These are phyloP conservation scores for Anguilla megastoma DNA, from an alignment of 2,797 vertebrate genomes.

Conservation along the genomic window DNA sequence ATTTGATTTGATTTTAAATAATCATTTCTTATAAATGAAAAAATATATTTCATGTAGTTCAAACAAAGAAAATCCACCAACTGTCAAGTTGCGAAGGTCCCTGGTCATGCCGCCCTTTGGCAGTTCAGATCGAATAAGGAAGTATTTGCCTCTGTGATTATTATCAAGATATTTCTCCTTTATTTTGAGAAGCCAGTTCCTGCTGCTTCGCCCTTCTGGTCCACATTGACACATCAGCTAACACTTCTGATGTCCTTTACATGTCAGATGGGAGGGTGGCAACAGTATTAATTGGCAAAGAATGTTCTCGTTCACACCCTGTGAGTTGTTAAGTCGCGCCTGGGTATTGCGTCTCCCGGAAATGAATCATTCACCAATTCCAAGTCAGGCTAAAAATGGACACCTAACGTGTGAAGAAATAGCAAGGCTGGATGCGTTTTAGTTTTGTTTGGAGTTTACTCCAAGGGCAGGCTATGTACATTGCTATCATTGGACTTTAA, in stretches of 20 bases:
- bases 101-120: background rate
- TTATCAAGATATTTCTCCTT: background rate
- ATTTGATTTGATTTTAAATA: background rate
- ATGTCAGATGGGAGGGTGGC: slow-evolving; percentile 35
- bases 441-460: background rate
- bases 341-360: background rate
- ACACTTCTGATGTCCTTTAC: background rate
- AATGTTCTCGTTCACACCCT: slow-evolving; percentile 22
- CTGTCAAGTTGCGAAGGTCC: background rate
- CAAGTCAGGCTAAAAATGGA: background rate
- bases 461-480: background rate
- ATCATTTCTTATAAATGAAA: background rate
- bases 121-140: background rate
- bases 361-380: background rate
- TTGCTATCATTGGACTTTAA: background rate
- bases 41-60: background rate
- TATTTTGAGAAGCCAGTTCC: background rate
- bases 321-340: background rate
- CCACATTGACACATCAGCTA: background rate
- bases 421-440: background rate
- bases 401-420: background rate
- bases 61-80: background rate
- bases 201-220: background rate
- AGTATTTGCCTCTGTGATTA: background rate
- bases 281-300: slow-evolving; percentile 40